Base-by-base conservation (phyloP, 2,113 vertebrate species). In the Corythaixoides concolor region DNA sequence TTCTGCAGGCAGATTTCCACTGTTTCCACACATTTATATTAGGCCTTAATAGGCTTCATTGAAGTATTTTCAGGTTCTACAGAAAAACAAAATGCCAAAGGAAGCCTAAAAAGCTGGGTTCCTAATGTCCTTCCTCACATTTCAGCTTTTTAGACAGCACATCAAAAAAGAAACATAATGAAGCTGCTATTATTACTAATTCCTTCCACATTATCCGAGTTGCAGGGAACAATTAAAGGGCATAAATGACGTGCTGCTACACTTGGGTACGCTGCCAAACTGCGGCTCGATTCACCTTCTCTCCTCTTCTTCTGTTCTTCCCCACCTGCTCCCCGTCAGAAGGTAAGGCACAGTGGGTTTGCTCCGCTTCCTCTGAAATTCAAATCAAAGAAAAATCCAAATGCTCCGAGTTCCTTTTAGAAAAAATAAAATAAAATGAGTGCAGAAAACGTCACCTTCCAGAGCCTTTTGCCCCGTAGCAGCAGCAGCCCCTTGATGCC, bases 161-260 rank as follows among this genome's bases (percentile, higher is more conserved):
- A 76, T 88, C 87, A 83, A 72, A 95, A 90, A 37, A 96, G 52
- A 53, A 90, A 76, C 62, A 50, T 63, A 85, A 83, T 9, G 7
- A 84, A 80, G 82, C 88, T 55, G 93, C 82, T 96, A 62, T 93
- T 96, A 94, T 77, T 93, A 66, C 85, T 93, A 88, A 94, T 86
- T 91, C 45, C 43, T 93, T 80, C 55, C 90, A 73, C 81, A 90
- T 62, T 74, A 91, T 88, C 58, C 0, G 6, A 90, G 59, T 94
- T 50, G 90, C 85, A 88, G 70, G 66, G 74, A 94, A 91, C 91
- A 94, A 95, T 96, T 96, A 90, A 39, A 62, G 2, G 11, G 75
- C 95, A 90, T 37, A 72, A 90, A 83, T 52, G 90, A 91, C 18
- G 33, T 6, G 47, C 87, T 80, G 90, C 67, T 32, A 27, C 63